phyloP scores from a whole-genome alignment of 2,113 vertebrate genomes.

The Ursus arctos region DNA sequence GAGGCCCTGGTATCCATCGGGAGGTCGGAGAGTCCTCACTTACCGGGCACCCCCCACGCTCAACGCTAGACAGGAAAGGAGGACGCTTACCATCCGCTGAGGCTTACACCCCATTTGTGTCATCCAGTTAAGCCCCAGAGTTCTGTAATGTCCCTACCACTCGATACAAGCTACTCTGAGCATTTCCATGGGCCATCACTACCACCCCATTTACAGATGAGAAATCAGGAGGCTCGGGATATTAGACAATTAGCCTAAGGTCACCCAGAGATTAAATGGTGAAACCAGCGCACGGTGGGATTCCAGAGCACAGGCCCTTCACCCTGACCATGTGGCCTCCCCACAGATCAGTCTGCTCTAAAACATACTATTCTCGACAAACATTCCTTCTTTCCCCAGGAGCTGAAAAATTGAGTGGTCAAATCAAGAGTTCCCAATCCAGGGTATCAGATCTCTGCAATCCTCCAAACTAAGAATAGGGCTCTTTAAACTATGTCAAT shows the following conservation, averaged over 20 bases:
- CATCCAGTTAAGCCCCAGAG: background rate
- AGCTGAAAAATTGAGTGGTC: background rate
- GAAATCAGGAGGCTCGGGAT: background rate
- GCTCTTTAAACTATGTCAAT: background rate
- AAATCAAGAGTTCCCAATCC: background rate
- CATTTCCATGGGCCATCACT: background rate
- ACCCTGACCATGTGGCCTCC: background rate
- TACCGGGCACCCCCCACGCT: background rate
- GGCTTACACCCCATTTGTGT: background rate
- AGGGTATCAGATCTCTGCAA: background rate
- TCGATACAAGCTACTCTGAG: background rate
- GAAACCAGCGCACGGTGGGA: fast-evolving
- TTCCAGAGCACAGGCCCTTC: background rate
- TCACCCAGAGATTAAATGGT: background rate
- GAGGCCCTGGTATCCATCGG: background rate
- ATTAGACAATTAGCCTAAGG: background rate
- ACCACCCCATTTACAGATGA: background rate
- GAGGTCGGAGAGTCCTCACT: background rate
- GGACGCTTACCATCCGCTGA: background rate
- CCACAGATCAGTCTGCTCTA: background rate
- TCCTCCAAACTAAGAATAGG: background rate
- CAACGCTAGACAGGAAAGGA: background rate
- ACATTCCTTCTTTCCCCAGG: background rate
- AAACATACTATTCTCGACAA: background rate
- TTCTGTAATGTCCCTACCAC: background rate